Percentiles rank a stretch among this genome's conserved stretches.
Evolutionary conservation across 2,888 invertebrate species (phyloP).

Genomic region (Cancer borealis): DNA sequence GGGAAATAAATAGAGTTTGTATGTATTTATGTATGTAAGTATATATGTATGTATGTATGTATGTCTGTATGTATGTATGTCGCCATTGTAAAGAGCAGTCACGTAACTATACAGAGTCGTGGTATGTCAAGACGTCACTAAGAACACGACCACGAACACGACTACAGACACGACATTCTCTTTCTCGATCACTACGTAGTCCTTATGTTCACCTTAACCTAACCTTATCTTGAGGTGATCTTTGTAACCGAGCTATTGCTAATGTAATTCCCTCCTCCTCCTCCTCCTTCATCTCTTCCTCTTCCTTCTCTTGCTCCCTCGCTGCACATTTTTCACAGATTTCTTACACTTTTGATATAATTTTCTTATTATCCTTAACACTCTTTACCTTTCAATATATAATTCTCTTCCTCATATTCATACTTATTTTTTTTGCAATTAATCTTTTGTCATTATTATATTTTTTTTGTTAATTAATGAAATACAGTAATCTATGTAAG

Average conservation of each 20-base stretch:
- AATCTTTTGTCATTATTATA: too few species aligned
- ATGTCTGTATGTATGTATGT: neutral
- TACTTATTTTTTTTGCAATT: too few species aligned
- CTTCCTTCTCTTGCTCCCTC: too few species aligned
- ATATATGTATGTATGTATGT: neutral
- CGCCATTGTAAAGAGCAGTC: neutral
- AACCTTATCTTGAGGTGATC: neutral
- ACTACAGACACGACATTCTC: neutral
- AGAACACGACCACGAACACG: too few species aligned
- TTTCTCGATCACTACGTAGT: neutral
- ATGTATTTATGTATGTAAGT: neutral
- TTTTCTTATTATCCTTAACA: neutral
- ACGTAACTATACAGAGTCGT: neutral
- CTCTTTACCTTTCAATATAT: neutral
- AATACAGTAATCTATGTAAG: neutral
- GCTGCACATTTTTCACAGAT: neutral
- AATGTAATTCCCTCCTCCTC: neutral
- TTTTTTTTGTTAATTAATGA: neutral
- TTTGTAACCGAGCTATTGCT: neutral
- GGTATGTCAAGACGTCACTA: neutral
- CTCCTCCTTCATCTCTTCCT: too few species aligned
- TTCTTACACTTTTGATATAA: neutral
- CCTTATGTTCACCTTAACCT: neutral
- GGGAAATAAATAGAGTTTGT: neutral
- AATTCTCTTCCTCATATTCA: too few species aligned